Percentiles rank a stretch among this genome's conserved stretches.
Evolutionary conservation across 2,888 invertebrate species (phyloP).

Genomic region (Rhimphoctona megacephalus): DNA sequence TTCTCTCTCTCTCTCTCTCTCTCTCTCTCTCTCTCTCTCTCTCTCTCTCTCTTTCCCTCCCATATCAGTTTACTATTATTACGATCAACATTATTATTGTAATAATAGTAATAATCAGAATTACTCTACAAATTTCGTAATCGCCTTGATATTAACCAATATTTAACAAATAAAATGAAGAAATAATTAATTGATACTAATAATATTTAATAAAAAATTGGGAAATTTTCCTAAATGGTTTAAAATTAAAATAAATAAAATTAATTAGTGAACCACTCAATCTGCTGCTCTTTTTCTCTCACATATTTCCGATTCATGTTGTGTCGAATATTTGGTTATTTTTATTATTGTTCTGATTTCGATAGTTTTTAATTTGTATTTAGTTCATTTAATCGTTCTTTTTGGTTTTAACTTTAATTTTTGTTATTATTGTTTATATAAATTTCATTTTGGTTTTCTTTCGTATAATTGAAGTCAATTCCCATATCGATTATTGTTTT

Average conservation of each 20-base stretch:
- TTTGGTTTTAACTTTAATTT: too few relatives aligned
- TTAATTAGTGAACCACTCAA: too few relatives aligned
- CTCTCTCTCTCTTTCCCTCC: slow-evolving; percentile 44
- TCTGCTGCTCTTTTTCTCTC: too few relatives aligned
- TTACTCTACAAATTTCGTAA: not conserved
- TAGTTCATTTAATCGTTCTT: not conserved
- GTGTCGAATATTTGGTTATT: too few relatives aligned
- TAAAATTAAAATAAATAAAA: too few relatives aligned
- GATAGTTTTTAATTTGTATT: too few relatives aligned
- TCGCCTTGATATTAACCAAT: not conserved
- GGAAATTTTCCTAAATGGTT: not conserved
- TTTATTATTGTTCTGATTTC: too few relatives aligned
- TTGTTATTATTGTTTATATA: not conserved
- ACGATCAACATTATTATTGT: not conserved
- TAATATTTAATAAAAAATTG: not conserved
- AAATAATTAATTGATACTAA: not conserved
- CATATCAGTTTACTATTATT: not conserved
- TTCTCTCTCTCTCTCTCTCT: too few relatives aligned
- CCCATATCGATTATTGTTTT: not conserved
- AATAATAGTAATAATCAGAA: not conserved
- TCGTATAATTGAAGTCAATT: not conserved
- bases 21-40: not conserved
- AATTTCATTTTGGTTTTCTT: not conserved
- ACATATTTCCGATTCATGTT: too few relatives aligned
- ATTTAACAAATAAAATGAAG: not conserved